phyloP scores from a whole-genome alignment of 2,888 invertebrate species.

The Ctenicera cuprea region DNA sequence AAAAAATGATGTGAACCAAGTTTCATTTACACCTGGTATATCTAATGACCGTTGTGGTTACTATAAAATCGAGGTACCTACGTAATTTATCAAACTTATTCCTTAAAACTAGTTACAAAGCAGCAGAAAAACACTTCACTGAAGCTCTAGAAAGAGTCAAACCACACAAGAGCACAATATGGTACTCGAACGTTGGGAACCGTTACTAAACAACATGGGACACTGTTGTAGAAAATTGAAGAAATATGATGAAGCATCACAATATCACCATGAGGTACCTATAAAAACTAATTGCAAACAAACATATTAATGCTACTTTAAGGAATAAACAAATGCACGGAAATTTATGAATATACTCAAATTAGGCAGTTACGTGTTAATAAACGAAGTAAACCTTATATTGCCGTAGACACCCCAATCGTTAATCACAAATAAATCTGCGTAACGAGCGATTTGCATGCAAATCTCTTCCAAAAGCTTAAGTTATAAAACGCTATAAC shows the following conservation, averaged over 20 bases:
- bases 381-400: slow-evolving; percentile 10
- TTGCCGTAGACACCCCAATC: slow-evolving; percentile 15
- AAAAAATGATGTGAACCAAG: no score
- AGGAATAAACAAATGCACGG: no score
- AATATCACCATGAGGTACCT: slow-evolving; percentile 83
- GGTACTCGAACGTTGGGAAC: slow-evolving; percentile 89
- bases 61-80: no score
- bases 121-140: slow-evolving; percentile 83
- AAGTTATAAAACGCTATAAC: no score
- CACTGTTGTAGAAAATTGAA: slow-evolving; percentile 89
- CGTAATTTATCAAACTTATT: not conserved
- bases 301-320: no score
- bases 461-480: slow-evolving; percentile 3
- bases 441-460: slow-evolving; percentile 18
- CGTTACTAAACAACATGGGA: slow-evolving; percentile 92
- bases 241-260: slow-evolving; percentile 86
- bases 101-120: slow-evolving; percentile 75
- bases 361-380: slow-evolving; percentile 16
- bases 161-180: slow-evolving; percentile 75
- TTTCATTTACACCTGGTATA: no score
- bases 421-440: slow-evolving; percentile 20
- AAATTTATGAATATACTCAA: not conserved
- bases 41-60: no score
- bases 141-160: slow-evolving; percentile 83
- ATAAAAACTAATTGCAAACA: no score